These are phyloP conservation scores for Pipistrellus pygmaeus DNA, from an alignment of 2,797 vertebrate species.

Conservation along the genomic window DNA sequence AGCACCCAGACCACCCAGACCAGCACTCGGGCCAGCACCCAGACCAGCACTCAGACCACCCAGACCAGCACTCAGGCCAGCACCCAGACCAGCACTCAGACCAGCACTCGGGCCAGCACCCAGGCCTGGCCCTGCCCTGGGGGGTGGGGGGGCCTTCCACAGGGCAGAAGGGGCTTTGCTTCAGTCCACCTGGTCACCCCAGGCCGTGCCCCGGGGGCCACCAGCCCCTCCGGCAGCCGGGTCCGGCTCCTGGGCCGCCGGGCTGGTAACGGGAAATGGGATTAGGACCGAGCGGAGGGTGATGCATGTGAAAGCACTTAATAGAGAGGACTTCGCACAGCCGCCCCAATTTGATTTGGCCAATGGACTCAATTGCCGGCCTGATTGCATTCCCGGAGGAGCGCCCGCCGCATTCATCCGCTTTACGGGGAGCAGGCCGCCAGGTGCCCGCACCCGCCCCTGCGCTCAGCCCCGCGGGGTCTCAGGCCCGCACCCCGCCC, in stretches of 20 bases:
- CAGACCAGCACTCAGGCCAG: background rate
- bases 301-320: constrained; percentile 86
- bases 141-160: background rate
- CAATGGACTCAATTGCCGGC: constrained; percentile 87
- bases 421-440: constrained; percentile 69
- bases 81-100: background rate
- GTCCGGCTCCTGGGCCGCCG: constrained; percentile 1
- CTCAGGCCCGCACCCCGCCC: rapidly evolving
- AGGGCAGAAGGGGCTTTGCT: background rate
- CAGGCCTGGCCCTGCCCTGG: background rate
- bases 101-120: background rate
- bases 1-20: background rate
- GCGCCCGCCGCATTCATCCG: constrained; percentile 77
- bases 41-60: background rate
- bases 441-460: rapidly evolving
- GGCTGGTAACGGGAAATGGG: constrained; percentile 81
- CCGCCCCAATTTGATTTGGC: constrained; percentile 86
- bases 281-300: constrained; percentile 82
- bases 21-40: background rate
- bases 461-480: background rate
- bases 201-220: rapidly evolving
- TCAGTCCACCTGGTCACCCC: background rate
- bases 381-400: constrained; percentile 83
- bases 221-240: background rate
- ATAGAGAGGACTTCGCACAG: constrained; percentile 86